These are phyloP conservation scores for Allobates femoralis DNA, from an alignment of 2,797 vertebrate species.

Conservation along the genomic window DNA sequence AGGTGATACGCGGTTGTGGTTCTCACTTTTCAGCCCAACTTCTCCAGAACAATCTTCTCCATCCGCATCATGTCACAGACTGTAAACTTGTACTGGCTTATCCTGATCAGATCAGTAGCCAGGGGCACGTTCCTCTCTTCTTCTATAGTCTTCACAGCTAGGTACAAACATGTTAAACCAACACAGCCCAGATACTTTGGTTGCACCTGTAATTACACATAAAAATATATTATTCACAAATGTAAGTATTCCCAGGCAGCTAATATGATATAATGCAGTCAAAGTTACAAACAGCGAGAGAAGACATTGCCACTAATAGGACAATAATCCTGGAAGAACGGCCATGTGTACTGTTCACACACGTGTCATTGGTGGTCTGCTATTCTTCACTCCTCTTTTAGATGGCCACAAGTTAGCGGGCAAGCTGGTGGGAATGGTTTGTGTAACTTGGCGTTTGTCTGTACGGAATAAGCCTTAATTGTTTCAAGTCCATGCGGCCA, in stretches of 20 bases:
- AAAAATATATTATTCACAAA: background rate
- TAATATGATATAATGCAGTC: background rate
- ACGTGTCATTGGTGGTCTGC: too few relatives aligned
- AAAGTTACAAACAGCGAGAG: background rate
- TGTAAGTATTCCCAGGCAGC: background rate
- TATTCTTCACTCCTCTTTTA: too few relatives aligned
- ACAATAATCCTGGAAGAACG: too few relatives aligned
- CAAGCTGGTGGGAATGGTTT: too few relatives aligned
- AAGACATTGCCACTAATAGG: too few relatives aligned
- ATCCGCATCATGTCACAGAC: constrained; percentile 94
- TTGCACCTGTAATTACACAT: constrained; percentile 81
- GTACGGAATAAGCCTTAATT: too few relatives aligned
- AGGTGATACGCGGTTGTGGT: constrained; percentile 89
- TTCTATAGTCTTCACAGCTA: constrained; percentile 88
- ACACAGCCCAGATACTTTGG: constrained; percentile 94
- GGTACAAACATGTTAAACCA: constrained; percentile 93
- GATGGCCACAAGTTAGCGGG: too few relatives aligned
- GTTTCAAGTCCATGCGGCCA: too few relatives aligned
- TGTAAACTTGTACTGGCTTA: too few relatives aligned
- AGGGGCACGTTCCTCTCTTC: constrained; percentile 93
- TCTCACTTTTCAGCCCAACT: constrained; percentile 91
- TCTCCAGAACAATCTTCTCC: constrained; percentile 96
- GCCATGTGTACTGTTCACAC: too few relatives aligned
- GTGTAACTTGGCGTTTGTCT: too few relatives aligned
- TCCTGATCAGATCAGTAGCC: constrained; percentile 76